Base-by-base conservation (phyloP, 2,797 vertebrate species). In the Astyanax mexicanus region DNA sequence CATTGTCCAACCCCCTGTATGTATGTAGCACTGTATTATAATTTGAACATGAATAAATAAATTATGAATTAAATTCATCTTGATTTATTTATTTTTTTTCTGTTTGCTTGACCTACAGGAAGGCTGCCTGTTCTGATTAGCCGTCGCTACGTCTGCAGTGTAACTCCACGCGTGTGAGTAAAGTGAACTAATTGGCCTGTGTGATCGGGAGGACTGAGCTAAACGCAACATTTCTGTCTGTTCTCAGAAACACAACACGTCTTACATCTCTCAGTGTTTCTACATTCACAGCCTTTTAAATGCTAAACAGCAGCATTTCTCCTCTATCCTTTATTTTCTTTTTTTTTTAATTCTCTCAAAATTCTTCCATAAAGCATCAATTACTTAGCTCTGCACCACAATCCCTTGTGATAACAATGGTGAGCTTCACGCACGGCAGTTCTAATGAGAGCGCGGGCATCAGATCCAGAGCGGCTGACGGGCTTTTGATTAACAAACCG, bases 401-500 rank as follows among this genome's bases (percentile, higher is more conserved):
- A 86, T 75, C 78, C 68, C 80, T 57, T 86, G n/a, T n/a, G 87
- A 90, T 91, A 42, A 65, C 85, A 88, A 89, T 87, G 84, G 82
- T 79, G 85, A 87, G 78, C 82, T 90, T 83, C 87, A 87, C 80
- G 80, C 79, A 89, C 86, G 47, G 13, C 29, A 44, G 65, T 84
- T 37, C 87, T 91, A 87, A 89, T 79, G 77, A 76, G 32, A 66
- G 60, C 57, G 35, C 57, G 60, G 32, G 52, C n/a, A 72, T 70
- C 73, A 73, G 29, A 79, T 21, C 69, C 60, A 84, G 83, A 87
- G 86, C 84, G 81, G 86, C 85, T 88, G 84, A 67, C 84, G 81
- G 72, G 72, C 84, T 83, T 78, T 88, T 90, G 89, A 91, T 91
- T 88, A 91, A 90, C 89, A 88, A 77, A 87, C 81, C 4, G 8